Evolutionary conservation across 2,888 invertebrate species (phyloP).

Genomic region (Cepaea hortensis): DNA sequence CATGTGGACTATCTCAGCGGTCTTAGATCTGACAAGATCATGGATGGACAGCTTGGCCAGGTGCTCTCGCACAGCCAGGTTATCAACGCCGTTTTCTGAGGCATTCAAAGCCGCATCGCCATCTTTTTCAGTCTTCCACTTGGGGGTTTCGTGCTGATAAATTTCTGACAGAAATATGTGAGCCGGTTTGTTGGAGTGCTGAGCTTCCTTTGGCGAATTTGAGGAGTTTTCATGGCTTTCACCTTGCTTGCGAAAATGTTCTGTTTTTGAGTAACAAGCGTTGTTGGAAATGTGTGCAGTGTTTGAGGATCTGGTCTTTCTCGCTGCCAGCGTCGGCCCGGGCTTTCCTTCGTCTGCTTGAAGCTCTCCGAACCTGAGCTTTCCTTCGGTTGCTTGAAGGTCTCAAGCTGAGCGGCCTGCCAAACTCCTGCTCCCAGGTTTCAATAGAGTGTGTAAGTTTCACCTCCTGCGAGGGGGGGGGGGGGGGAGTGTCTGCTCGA

Average conservation of each 20-base stretch:
- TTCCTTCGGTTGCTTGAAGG: background rate
- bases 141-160: background rate
- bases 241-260: background rate
- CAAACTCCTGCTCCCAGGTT: constrained; percentile 6
- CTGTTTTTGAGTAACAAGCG: background rate
- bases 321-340: background rate
- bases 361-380: background rate
- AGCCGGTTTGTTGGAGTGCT: background rate
- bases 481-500: too few relatives aligned
- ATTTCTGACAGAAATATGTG: too few relatives aligned
- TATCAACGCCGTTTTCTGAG: background rate
- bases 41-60: background rate
- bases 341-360: background rate
- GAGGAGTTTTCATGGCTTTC: rapidly evolving
- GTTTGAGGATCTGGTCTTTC: background rate
- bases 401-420: background rate
- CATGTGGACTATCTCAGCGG: background rate
- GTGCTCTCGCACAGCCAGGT: background rate
- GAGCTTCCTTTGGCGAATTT: background rate
- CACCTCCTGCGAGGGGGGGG: background rate
- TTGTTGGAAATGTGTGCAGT: background rate
- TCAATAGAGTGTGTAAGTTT: background rate
- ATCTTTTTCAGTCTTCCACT: background rate
- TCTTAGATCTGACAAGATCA: background rate
- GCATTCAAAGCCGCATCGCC: background rate